Base-by-base conservation (phyloP, 2,113 vertebrate genomes). In the Microcebus jonahi region DNA sequence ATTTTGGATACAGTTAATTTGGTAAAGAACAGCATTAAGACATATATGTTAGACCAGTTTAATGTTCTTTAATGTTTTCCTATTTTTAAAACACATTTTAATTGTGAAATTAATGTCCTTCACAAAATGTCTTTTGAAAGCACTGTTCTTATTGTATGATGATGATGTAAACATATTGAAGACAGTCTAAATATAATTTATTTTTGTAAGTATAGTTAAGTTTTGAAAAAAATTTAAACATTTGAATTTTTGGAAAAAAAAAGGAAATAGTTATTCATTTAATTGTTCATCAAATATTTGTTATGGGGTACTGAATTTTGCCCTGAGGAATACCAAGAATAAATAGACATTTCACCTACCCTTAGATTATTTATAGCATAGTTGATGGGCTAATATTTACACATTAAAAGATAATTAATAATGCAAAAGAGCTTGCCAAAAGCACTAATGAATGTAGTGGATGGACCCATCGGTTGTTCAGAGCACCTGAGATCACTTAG, bases 141-240 rank as follows among this genome's bases (percentile, higher is more conserved):
- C 93, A 97, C 88, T 96, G 92, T 96, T 95, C 92, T 27, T 93
- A 91, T 95, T 97, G 86, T 98, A 95, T 96, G 95, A 94, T 97
- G 91, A 87, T 96, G 73, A 96, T 98, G 93, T 97, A 97, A 93
- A 96, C 96, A 97, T 98, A 94, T 83, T 96, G 61, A 98, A 97
- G 53, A 79, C 93, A 70, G 82, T 94, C 88, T 97, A 95, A 94
- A 94, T 97, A 98, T 97, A 97, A 97, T 97, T 98, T 97, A 98
- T 98, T 97, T 98, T 97, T 79, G 79, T 96, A 97, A 97, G 91
- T 95, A 96, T 95, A 95, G 90, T 93, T 96, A 96, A 77, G 88
- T 93, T 97, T 95, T 97, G 36, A 88, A 95, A 95, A 86, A 92
- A 95, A 95, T 97, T 95, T 97, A 98, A 97, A 97, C 57, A 45